Percentiles rank a stretch among this genome's conserved stretches.
These are phyloP conservation scores for Rafetus swinhoei DNA, from an alignment of 2,113 vertebrate species.

Conservation along the genomic window DNA sequence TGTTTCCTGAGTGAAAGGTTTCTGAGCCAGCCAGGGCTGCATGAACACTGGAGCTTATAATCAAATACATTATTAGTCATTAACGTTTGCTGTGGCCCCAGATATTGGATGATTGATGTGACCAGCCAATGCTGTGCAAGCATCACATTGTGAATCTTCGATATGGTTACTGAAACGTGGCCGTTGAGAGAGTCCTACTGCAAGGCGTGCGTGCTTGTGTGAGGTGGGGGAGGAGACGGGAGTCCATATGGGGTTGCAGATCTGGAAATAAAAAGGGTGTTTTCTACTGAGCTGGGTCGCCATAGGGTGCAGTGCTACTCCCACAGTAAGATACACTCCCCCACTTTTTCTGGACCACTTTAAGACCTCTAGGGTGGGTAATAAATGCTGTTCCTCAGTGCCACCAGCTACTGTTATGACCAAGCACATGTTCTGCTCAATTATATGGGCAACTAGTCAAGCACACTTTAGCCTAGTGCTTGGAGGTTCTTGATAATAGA, in stretches of 20 bases:
- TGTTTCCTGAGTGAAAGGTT: no score
- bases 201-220: not conserved
- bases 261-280: not conserved
- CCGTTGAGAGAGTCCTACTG: not conserved
- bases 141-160: not conserved
- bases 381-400: no score
- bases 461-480: no score
- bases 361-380: no score
- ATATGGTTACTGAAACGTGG: not conserved
- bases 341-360: no score
- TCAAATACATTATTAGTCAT: not conserved
- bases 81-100: not conserved
- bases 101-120: not conserved
- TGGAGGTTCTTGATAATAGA: not conserved
- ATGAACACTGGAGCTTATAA: not conserved
- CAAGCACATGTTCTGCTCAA: no score
- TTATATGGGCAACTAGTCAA: no score
- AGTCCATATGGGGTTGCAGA: not conserved
- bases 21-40: no score
- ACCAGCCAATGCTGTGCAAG: not conserved
- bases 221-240: not conserved
- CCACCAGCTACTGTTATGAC: no score
- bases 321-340: no score
- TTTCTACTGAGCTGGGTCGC: not conserved
- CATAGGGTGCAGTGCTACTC: no score